Base-by-base conservation (phyloP, 2,113 vertebrate genomes). In the Poicephalus gulielmi region DNA sequence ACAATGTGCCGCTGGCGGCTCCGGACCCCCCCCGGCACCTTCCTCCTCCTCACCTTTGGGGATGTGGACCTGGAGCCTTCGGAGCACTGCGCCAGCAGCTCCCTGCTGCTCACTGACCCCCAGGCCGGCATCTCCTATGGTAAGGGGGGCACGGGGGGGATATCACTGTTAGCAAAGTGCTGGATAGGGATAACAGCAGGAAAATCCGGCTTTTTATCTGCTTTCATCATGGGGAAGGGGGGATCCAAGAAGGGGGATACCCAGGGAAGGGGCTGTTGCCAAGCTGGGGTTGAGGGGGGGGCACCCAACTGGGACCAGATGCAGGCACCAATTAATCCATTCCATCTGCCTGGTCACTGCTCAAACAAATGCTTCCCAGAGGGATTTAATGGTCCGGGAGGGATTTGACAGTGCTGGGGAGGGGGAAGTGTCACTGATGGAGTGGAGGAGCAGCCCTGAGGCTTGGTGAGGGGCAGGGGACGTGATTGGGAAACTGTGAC, bases 51-150 rank as follows among this genome's bases (percentile, higher is more conserved):
- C 83, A 94, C 95, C 25, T 99, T 99, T 0, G 98, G 98, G 31
- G 99, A 99, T 78, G 97, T 99, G 75, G 98, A 99, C 92, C 92
- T 99, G 46, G 98, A 99, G 84, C 89, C 96, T 73, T 98, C 98
- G 0, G 97, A 98, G 10, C 86, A 35, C 90, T 99, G 99, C 59
- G 81, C 91, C 59, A 97, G 92, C n/a, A 98, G 98, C 70, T 99
- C 98, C 50, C 91, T 99, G 25, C 92, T 97, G 78, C 97, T 99
- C 35, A 39, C 96, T 2, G 97, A 98, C 88, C 94, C 95, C 60
- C 96, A 76, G 12, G 97, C 97, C 1, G 88, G 94, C 46, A 57
- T 37, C 39, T 80, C 46, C 59, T 92, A 98, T 1, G 99, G 99
- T 99, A 97, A 98, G 96, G 47, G 35, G 31, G 28, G 28, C 4